A percentile compares a stretch with the other conserved stretches of the same genome.
phyloP scores from a whole-genome alignment of 2,797 vertebrate species.

The Acestrorhynchus altus region DNA sequence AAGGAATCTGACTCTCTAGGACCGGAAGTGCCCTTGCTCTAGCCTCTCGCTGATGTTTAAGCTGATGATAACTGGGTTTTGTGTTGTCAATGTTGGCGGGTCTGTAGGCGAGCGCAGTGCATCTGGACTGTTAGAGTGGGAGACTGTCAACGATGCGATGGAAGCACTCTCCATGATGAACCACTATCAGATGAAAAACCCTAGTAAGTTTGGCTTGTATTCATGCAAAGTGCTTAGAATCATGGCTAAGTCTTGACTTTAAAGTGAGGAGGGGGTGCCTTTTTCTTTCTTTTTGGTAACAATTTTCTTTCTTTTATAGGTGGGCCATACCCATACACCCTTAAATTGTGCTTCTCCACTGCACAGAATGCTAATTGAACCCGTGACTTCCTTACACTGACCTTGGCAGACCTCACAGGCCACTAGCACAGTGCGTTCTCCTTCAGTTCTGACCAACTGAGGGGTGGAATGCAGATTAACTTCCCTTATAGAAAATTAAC shows the following conservation, averaged over 20 bases:
- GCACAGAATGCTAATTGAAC: slow-evolving; percentile 89
- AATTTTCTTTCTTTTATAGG: slow-evolving; percentile 66
- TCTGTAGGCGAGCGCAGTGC: slow-evolving; percentile 89
- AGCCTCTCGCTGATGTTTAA: no score
- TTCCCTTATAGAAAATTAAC: background rate
- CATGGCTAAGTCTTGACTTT: background rate
- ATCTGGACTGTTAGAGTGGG: slow-evolving; percentile 93
- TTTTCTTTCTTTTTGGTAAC: background rate
- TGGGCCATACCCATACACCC: slow-evolving; percentile 92
- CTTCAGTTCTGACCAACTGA: background rate
- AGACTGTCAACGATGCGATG: slow-evolving; percentile 92
- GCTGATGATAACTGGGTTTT: background rate
- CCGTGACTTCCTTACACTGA: background rate
- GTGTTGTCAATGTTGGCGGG: slow-evolving; percentile 61
- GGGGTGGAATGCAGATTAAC: background rate
- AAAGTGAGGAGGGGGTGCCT: accelerated
- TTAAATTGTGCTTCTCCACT: slow-evolving; percentile 94
- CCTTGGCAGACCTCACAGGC: slow-evolving; percentile 20
- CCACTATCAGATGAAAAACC: slow-evolving; percentile 97
- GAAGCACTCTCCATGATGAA: slow-evolving; percentile 91
- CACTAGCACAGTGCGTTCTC: background rate
- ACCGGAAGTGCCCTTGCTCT: no score
- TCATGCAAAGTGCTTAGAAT: background rate
- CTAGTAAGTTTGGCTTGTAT: slow-evolving; percentile 78
- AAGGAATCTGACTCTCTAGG: no score